Evolutionary conservation across 2,797 vertebrate genomes (phyloP), one percentile per base, ranked within the genome.

Genomic region (Pygocentrus nattereri): DNA sequence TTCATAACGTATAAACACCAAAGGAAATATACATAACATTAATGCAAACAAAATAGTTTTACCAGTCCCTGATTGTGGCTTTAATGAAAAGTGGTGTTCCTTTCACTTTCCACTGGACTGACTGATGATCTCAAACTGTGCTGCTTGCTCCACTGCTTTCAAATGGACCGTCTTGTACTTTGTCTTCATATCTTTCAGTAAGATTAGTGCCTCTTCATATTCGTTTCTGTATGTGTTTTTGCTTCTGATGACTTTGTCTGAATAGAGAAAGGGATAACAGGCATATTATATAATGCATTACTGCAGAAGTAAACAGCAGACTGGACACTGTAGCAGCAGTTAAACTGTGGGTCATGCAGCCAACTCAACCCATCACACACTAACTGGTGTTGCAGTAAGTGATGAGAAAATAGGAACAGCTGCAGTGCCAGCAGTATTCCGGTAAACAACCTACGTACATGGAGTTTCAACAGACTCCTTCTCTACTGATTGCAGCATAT

Each of bases 171-270:
- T 87, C 84, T 83, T 85, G 87, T 93, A 91, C 68, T 91, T 94
- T 12, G 54, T 82, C 88, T 88, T 90, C 83, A 94, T 78, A 25
- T 95, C 92, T 75, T 80, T 90, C 85, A 94, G 88, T 79, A 94
- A 90, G 0, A 18, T 82, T 7, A 87, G 44, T 31, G 89, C 93
- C 30, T 95, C 92, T 74, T 88, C 80, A 27, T 89, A 86, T 61
- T 93, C 91, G 19, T 84, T 83, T 72, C 74, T 85, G 84, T 74
- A 79, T 13, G 74, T 74, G 5, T 75, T 38, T 1, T 81, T 80
- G 70, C 74, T 19, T 0, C 64, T 41, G 0, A 93, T 54, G 78
- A 86, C 78, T 4, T 83, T 81, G 30, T 75, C 94, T 95, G 88
- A 4, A 44, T 80, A 82, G 62, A 83, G 21, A 85, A 59, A 50